phyloP scores from a whole-genome alignment of 2,797 vertebrate species.

The Pagetopsis macropterus region DNA sequence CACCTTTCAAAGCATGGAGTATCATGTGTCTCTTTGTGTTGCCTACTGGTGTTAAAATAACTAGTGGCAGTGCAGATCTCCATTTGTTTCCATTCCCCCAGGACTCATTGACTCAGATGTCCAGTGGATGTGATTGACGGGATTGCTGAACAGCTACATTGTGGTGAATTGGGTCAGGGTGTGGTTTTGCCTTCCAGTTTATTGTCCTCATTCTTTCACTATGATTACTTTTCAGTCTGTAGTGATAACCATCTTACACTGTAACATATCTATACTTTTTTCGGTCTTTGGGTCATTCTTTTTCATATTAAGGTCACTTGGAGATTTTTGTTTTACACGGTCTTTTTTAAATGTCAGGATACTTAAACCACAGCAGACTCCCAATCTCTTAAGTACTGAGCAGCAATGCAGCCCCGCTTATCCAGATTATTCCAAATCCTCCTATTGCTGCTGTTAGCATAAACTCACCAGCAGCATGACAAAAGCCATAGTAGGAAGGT shows the following conservation, averaged over 20 bases:
- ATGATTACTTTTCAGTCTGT: constrained; percentile 54
- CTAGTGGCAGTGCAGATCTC: constrained; percentile 12
- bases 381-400: constrained; percentile 63
- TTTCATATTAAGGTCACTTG: constrained; percentile 64
- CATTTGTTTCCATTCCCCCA: constrained; percentile 41
- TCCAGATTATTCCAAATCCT: constrained; percentile 78
- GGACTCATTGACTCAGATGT: constrained; percentile 62
- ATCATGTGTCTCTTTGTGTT: constrained; percentile 1
- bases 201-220: constrained; percentile 81
- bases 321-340: constrained; percentile 49
- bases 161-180: constrained; percentile 74
- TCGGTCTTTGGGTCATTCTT: background rate
- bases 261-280: constrained; percentile 24
- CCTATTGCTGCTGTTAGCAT: constrained; percentile 62
- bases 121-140: constrained; percentile 73
- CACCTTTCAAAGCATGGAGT: background rate
- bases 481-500: constrained; percentile 30
- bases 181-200: constrained; percentile 69
- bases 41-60: constrained; percentile 23
- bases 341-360: constrained; percentile 51
- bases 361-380: constrained; percentile 41
- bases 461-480: constrained; percentile 51
- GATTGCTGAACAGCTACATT: constrained; percentile 55
- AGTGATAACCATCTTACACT: constrained; percentile 44
- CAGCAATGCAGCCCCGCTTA: constrained; percentile 68